phyloP scores from a whole-genome alignment of 2,113 vertebrate species.

The Mirounga angustirostris region DNA sequence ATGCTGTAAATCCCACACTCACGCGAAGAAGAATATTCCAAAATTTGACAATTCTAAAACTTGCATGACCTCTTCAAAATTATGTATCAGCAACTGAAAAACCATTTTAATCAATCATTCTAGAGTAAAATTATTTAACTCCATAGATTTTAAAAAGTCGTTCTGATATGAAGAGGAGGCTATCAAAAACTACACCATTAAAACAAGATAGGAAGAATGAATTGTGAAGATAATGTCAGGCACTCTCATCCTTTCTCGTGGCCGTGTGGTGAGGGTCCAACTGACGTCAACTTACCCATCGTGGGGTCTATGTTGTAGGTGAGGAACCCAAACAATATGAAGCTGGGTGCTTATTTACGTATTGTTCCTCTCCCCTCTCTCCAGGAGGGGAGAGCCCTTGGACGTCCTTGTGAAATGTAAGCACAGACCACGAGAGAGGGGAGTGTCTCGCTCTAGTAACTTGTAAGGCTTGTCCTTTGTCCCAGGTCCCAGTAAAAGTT shows the following conservation, averaged over 20 bases:
- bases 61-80: not conserved
- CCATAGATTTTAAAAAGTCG: not conserved
- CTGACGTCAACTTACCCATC: not conserved
- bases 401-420: not conserved
- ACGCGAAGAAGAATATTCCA: not conserved
- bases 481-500: not conserved
- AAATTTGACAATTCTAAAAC: not conserved
- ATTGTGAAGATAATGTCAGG: not conserved
- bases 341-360: not conserved
- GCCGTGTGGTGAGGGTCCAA: fast-evolving
- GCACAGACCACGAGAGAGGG: not conserved
- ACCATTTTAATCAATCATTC: not conserved
- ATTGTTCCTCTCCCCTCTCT: not conserved
- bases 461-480: not conserved
- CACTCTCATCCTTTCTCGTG: too few relatives aligned
- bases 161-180: not conserved
- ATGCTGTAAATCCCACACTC: not conserved
- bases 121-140: not conserved
- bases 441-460: fast-evolving
- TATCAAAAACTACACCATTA: not conserved
- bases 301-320: not conserved
- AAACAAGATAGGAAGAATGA: not conserved
- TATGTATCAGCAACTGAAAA: not conserved
- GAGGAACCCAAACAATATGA: not conserved
- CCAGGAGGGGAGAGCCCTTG: not conserved